Conservation (phyloP, 2,113 vertebrate species). For the Lasiurus cinereus region DNA sequence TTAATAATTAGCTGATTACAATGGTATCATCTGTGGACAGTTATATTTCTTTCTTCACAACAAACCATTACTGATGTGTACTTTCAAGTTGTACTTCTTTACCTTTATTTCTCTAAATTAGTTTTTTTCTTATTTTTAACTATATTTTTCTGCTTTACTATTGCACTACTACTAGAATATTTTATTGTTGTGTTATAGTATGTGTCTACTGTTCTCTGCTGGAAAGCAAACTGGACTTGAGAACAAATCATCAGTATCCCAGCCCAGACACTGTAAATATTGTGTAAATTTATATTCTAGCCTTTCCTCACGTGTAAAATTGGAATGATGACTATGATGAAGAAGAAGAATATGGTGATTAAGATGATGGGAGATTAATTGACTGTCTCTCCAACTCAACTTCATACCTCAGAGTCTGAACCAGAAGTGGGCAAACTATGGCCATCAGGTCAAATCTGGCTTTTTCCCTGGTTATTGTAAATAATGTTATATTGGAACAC, state of each 20-base stretch:
- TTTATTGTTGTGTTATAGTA: neutral
- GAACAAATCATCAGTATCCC: neutral
- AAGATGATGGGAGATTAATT: neutral
- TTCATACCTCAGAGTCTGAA: neutral
- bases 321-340: too few relatives aligned
- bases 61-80: neutral
- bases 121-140: neutral
- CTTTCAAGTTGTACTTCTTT: neutral
- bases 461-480: neutral
- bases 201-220: neutral
- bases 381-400: neutral
- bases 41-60: neutral
- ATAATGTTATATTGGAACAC: neutral
- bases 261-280: neutral
- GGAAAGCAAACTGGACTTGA: slow-evolving; percentile 36
- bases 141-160: neutral
- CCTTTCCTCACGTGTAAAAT: neutral
- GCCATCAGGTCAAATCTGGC: neutral
- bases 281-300: neutral
- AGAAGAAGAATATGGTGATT: neutral
- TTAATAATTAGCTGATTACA: neutral
- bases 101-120: neutral
- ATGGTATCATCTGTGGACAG: neutral
- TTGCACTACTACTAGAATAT: neutral
- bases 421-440: neutral